phyloP scores from a whole-genome alignment of 2,113 vertebrate species.

The Pavo muticus region DNA sequence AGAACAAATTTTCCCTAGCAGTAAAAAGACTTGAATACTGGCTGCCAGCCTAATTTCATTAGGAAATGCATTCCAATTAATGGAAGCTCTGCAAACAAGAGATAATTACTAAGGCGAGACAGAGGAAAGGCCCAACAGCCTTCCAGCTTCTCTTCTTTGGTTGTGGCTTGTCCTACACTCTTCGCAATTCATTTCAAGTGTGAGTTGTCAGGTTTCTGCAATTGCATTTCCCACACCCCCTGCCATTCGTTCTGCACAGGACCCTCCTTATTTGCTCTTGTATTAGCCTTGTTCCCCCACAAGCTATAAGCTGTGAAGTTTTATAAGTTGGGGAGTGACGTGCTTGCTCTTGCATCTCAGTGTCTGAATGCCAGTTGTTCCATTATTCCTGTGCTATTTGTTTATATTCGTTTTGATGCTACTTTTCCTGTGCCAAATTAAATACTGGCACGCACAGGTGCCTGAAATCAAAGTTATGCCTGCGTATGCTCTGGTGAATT shows the following conservation, averaged over 20 bases:
- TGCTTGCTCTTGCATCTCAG: slow-evolving; percentile 3
- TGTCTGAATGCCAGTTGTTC: slow-evolving; percentile 20
- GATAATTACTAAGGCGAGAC: slow-evolving; percentile 68
- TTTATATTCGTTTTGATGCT: slow-evolving; percentile 55
- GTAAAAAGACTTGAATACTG: slow-evolving; percentile 71
- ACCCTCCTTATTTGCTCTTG: background rate
- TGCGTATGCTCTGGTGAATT: slow-evolving; percentile 33
- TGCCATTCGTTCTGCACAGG: background rate
- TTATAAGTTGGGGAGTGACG: background rate
- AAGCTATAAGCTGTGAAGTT: background rate
- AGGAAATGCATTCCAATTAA: slow-evolving; percentile 72
- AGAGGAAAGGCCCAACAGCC: slow-evolving; percentile 43
- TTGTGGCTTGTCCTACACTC: slow-evolving; percentile 15
- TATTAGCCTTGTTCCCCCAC: background rate
- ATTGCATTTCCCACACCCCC: background rate
- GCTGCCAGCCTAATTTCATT: slow-evolving; percentile 72
- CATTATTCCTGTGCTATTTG: slow-evolving; percentile 45
- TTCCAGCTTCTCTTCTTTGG: slow-evolving; percentile 11
- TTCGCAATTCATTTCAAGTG: background rate
- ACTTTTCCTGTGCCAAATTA: slow-evolving; percentile 47
- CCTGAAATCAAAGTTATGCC: slow-evolving; percentile 62
- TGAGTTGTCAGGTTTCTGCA: background rate
- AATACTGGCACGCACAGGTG: slow-evolving; percentile 63
- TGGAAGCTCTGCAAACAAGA: slow-evolving; percentile 71
- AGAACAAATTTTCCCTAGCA: slow-evolving; percentile 71